A percentile compares a stretch with the other conserved stretches of the same genome.
phyloP scores from a whole-genome alignment of 2,113 vertebrate species.

The Psephotus haematonotus region DNA sequence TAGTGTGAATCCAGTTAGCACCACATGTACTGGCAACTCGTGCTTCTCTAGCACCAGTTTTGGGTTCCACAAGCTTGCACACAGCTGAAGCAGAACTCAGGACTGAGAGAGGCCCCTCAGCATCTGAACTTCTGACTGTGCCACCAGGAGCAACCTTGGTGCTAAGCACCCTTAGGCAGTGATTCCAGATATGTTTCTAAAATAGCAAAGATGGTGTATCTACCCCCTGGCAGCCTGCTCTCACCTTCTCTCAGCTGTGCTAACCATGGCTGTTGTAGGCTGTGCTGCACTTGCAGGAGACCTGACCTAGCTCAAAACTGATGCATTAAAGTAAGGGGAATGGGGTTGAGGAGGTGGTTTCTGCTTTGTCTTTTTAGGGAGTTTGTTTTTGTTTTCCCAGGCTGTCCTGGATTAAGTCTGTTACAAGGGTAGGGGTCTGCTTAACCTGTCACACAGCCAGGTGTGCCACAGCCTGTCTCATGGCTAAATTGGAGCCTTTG shows the following conservation, averaged over 20 bases:
- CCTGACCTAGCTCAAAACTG: neutral
- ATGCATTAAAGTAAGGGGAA: neutral
- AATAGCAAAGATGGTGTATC: neutral
- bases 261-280: neutral
- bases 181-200: neutral
- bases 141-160: neutral
- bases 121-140: neutral
- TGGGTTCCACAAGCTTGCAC: neutral
- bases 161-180: neutral
- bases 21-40: neutral
- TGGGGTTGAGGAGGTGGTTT: rapidly evolving
- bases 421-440: neutral
- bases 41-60: neutral
- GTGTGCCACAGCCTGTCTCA: neutral
- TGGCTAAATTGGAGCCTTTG: neutral
- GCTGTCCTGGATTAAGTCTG: neutral
- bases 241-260: neutral
- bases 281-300: neutral
- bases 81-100: neutral
- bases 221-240: neutral
- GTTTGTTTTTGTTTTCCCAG: neutral
- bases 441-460: neutral
- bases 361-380: neutral
- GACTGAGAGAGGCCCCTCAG: neutral
- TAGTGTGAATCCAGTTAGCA: neutral